Percentiles rank a stretch among this genome's conserved stretches.
Conservation (phyloP, 2,113 vertebrate species). For the Malurus alboscapulatus region DNA sequence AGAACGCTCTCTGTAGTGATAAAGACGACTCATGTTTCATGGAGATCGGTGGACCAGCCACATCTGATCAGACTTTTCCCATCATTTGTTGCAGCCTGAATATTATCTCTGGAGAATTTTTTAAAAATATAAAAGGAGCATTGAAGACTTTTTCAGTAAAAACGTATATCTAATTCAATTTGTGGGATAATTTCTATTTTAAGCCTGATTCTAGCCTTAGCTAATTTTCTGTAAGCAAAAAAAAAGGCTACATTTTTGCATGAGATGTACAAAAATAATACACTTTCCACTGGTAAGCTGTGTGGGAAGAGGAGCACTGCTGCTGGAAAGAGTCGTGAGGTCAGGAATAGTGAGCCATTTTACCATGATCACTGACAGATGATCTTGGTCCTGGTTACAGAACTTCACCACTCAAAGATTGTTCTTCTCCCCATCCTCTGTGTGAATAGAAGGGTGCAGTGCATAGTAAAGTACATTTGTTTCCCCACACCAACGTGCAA, state of each 20-base stretch:
- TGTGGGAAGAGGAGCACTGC: slow-evolving; percentile 10
- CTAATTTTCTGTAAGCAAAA: slow-evolving; percentile 36
- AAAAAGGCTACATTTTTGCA: slow-evolving; percentile 9
- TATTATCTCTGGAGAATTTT: neutral
- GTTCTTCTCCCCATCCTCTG: neutral
- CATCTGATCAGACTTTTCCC: slow-evolving; percentile 50
- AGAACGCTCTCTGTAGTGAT: slow-evolving; percentile 32
- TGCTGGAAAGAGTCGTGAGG: neutral
- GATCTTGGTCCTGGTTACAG: neutral
- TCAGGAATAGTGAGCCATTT: neutral
- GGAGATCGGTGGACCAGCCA: neutral
- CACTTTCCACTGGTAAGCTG: neutral
- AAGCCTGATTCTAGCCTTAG: neutral
- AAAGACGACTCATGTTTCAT: slow-evolving; percentile 32
- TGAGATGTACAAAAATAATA: neutral
- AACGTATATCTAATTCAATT: slow-evolving; percentile 32
- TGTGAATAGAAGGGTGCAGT: neutral
- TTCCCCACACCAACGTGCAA: neutral
- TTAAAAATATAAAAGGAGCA: neutral
- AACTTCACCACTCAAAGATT: neutral
- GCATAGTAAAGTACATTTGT: neutral
- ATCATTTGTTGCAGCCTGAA: slow-evolving; percentile 33
- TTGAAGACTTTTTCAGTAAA: neutral
- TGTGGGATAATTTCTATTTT: slow-evolving; percentile 24
- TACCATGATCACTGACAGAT: neutral